Evolutionary conservation across 2,113 vertebrate species (phyloP).

Genomic region (Leuciscus idus): DNA sequence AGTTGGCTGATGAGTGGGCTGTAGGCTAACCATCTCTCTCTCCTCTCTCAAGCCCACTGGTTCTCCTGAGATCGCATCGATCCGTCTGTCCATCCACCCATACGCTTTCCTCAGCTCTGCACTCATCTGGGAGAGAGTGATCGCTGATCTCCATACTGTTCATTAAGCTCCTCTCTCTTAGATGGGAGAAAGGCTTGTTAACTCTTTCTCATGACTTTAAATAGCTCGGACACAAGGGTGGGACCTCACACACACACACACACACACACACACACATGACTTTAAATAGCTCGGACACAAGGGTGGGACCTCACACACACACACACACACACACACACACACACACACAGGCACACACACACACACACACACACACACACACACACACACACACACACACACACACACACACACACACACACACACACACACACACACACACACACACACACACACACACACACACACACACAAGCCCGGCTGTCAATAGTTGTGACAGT

Average conservation of each 20-base stretch:
- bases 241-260: neutral
- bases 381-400: neutral
- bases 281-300: constrained; percentile 80
- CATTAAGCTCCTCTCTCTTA: constrained; percentile 75
- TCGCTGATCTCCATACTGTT: constrained; percentile 87
- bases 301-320: constrained; percentile 53
- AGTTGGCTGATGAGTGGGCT: constrained; percentile 84
- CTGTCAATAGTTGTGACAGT: constrained; percentile 79
- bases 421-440: too few relatives aligned
- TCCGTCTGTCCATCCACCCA: constrained; percentile 61
- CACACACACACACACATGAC: constrained; percentile 49
- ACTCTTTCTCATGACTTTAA: constrained; percentile 76
- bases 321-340: neutral
- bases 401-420: too few relatives aligned
- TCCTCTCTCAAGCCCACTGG: constrained; percentile 49
- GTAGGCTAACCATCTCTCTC: constrained; percentile 81
- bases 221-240: constrained; percentile 79
- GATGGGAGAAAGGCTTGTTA: constrained; percentile 65
- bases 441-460: too few relatives aligned
- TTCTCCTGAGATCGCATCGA: constrained; percentile 83
- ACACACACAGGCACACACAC: neutral
- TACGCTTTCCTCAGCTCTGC: constrained; percentile 72
- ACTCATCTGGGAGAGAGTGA: constrained; percentile 68
- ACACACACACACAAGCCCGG: constrained; percentile 50
- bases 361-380: neutral